Evolutionary conservation across 1,140 invertebrate genomes (phyloP).

Genomic region (Aphidius gifuensis): DNA sequence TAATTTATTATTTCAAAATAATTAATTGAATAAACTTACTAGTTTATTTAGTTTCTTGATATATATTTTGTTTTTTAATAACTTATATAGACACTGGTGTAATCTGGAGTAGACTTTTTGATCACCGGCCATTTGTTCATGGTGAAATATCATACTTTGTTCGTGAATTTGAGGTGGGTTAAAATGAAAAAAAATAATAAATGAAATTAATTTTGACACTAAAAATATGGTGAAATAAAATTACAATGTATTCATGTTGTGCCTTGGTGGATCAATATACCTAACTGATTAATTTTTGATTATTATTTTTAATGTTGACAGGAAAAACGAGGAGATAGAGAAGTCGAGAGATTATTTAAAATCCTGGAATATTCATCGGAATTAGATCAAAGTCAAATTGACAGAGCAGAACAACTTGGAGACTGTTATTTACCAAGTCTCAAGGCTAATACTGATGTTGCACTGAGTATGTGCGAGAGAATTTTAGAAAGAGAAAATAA

Average conservation of each 20-base stretch:
- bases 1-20: neutral
- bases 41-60: conserved; percentile 1
- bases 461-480: conserved; percentile 61
- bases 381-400: conserved; percentile 69
- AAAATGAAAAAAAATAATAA: neutral
- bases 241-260: neutral
- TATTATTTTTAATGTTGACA: conserved; percentile 45
- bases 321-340: conserved; percentile 72
- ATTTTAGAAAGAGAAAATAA: conserved; percentile 57
- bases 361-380: conserved; percentile 75
- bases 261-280: too few species aligned
- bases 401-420: conserved; percentile 60
- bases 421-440: conserved; percentile 63
- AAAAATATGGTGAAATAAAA: too few species aligned
- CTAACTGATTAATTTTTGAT: neutral
- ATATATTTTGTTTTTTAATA: conserved; percentile 14
- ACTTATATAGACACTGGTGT: conserved; percentile 68
- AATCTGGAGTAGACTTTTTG: conserved; percentile 79
- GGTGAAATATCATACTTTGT: conserved; percentile 80
- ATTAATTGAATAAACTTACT: conserved; percentile 10
- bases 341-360: conserved; percentile 75
- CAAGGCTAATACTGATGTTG: conserved; percentile 65
- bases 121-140: conserved; percentile 77
- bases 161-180: conserved; percentile 75
- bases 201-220: neutral